Conservation (phyloP, 2,113 vertebrate species). For the Thryonomys swinderianus region DNA sequence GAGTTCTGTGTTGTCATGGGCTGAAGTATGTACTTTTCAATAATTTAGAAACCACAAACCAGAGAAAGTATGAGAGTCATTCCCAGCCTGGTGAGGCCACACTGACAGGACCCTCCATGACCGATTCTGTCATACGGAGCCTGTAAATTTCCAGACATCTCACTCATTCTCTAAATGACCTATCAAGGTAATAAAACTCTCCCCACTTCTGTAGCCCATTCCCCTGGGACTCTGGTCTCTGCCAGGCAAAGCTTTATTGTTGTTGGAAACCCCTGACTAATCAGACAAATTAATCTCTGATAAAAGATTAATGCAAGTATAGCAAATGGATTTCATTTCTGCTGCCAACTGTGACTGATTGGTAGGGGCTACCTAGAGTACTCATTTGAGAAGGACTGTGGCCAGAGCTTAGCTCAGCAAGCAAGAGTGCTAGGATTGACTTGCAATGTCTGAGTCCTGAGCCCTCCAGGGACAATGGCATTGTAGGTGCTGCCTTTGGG, state of each 20-base stretch:
- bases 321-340: slow-evolving; percentile 67
- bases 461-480: background rate
- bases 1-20: background rate
- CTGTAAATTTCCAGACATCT: background rate
- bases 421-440: background rate
- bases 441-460: background rate
- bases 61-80: background rate
- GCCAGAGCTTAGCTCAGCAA: slow-evolving; percentile 61
- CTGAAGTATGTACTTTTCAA: background rate
- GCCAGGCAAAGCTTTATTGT: slow-evolving; percentile 58
- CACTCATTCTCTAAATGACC: slow-evolving; percentile 22
- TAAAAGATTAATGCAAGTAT: slow-evolving; percentile 71
- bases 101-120: background rate
- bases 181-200: slow-evolving; percentile 60
- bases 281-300: slow-evolving; percentile 66
- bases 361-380: background rate
- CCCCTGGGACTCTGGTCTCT: slow-evolving; percentile 6
- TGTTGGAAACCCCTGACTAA: slow-evolving; percentile 66
- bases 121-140: background rate
- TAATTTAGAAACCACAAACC: background rate
- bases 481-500: background rate
- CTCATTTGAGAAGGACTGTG: background rate
- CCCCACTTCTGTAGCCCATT: background rate
- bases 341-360: slow-evolving; percentile 57
- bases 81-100: background rate